Evolutionary conservation across 2,888 invertebrate genomes (phyloP), one percentile per base, ranked within the genome.

Genomic region (Megastigmus dorsalis): DNA sequence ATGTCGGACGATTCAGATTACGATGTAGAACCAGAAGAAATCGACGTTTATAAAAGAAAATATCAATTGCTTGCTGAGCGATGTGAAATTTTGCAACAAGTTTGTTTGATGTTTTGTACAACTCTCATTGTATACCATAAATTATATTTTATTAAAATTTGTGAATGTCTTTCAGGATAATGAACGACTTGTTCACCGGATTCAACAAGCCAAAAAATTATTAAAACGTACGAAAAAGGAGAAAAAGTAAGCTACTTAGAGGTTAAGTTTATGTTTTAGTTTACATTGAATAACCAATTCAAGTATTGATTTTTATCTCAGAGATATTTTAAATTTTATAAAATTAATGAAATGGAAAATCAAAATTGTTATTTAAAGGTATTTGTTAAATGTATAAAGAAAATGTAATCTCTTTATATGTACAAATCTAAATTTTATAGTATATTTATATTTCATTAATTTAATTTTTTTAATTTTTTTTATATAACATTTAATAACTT

Each of bases 51-150:
- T 85, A 93, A 93, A 83, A 91, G 92, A 85, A 94, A 94, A 89
- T 94, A 93, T 86, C 92, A 93, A 86, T 88, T 93, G 81, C 88
- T 94, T 72, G 87, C 93, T 78, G 93, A 93, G 85, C 91, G 93
- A 90, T 94, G 94, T 88, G 92, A 93, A 88, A 91, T 92, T 80
- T 89, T 94, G 79, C 94, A 94, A 84, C 93, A 89, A 88, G 90
- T 89, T 81, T 74, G 54, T 75, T 63, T 41, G 2, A 20, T 57
- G 4, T 28, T 60, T 55, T 68, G 18, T 57, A 9, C 33, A 52
- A 66, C 13, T 63, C 15, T 33, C 6, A 18, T 52, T 50, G 3
- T 48, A 23, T 43, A 28, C 15, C 1, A 30, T 63, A 33, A 55
- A 73, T 57, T 28, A 38, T n/a, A 15, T 28, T 36, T 48, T 38